Evolutionary conservation across 1,140 invertebrate genomes (phyloP).

Genomic region (Drosophila repletoides): DNA sequence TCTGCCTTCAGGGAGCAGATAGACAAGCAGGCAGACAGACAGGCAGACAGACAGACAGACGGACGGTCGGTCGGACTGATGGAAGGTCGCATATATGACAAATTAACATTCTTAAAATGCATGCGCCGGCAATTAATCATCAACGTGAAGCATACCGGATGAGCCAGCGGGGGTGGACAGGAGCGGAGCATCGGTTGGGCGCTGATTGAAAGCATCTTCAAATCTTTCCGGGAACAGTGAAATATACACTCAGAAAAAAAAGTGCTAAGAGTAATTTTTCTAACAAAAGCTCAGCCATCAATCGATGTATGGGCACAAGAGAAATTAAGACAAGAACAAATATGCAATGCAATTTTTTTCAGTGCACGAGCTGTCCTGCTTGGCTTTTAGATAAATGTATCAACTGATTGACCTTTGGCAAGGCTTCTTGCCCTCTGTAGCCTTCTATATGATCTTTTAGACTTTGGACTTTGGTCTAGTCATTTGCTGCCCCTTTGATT

Average conservation of each 20-base stretch:
- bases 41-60: too few species aligned
- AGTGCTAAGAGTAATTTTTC: too few species aligned
- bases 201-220: conserved; percentile 59
- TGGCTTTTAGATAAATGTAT: conserved; percentile 37
- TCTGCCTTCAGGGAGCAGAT: conserved; percentile 10
- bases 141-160: conserved; percentile 19
- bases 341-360: too few species aligned
- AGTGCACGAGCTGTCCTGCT: not conserved
- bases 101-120: conserved; percentile 77
- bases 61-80: conserved; percentile 31
- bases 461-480: not conserved
- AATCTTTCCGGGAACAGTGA: too few species aligned
- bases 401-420: conserved; percentile 37
- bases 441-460: not conserved
- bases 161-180: not conserved
- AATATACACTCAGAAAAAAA: too few species aligned
- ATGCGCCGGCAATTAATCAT: conserved; percentile 71
- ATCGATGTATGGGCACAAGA: too few species aligned
- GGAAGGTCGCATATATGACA: conserved; percentile 67
- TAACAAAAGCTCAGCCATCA: too few species aligned
- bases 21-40: too few species aligned
- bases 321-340: too few species aligned
- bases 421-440: not conserved
- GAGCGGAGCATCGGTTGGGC: not conserved
- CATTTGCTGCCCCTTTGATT: conserved; percentile 6